A percentile compares a stretch with the other conserved stretches of the same genome.
Evolutionary conservation across 2,113 vertebrate genomes (phyloP).

Genomic region (Chrysemys picta): DNA sequence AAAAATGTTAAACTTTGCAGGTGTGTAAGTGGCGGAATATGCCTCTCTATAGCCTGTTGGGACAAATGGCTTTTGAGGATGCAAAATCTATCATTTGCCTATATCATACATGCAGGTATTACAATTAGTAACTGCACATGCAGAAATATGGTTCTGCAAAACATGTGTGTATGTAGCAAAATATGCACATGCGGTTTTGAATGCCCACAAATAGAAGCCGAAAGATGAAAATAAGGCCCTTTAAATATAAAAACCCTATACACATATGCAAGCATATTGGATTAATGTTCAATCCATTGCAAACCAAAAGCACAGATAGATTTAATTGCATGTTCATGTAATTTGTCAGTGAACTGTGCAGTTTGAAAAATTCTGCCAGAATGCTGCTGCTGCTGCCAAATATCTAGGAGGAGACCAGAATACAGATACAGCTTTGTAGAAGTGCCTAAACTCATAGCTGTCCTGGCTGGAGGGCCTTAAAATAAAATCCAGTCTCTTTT

Average conservation of each 20-base stretch:
- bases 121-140: neutral
- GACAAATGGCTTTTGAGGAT: neutral
- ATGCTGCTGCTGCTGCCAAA: neutral
- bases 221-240: neutral
- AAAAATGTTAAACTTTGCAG: neutral
- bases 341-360: neutral
- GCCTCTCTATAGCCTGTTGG: neutral
- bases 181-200: constrained; percentile 4
- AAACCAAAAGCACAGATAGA: neutral
- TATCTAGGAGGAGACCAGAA: neutral
- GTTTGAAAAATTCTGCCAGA: neutral
- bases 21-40: neutral
- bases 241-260: neutral
- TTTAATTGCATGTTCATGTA: neutral
- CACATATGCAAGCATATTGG: neutral
- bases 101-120: neutral
- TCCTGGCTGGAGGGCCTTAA: neutral
- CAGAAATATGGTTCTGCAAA: neutral
- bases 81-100: neutral
- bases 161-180: neutral
- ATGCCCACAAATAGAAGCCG: neutral
- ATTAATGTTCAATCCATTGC: neutral
- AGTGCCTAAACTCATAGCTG: neutral
- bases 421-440: neutral
- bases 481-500: constrained; percentile 17